Conservation (phyloP, 2,797 vertebrate genomes). For the Chelon auratus region DNA sequence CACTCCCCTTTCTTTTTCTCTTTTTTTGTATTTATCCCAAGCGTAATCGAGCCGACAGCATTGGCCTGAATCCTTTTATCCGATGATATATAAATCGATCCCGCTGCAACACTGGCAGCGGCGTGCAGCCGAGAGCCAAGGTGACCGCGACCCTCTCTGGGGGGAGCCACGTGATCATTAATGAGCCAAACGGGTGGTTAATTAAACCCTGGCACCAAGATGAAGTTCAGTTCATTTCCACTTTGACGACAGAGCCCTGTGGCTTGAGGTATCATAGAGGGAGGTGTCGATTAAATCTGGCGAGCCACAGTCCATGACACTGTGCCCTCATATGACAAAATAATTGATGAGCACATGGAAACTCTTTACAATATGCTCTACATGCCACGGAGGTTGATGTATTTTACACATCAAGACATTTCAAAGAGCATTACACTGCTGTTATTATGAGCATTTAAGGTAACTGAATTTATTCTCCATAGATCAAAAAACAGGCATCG, state of each 20-base stretch:
- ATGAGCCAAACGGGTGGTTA: slow-evolving; percentile 39
- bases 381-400: too few species aligned
- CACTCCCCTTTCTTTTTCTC: background rate
- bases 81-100: slow-evolving; percentile 21
- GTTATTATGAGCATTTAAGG: background rate
- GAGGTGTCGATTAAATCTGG: slow-evolving; percentile 3
- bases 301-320: background rate
- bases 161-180: slow-evolving; percentile 18
- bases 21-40: background rate
- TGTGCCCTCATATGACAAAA: background rate
- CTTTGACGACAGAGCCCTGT: slow-evolving; percentile 18
- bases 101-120: background rate
- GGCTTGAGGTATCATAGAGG: background rate
- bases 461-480: background rate
- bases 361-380: too few species aligned
- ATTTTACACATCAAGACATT: background rate
- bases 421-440: background rate
- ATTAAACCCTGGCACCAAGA: slow-evolving; percentile 26
- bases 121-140: slow-evolving; percentile 20
- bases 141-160: slow-evolving; percentile 30
- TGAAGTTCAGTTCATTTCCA: slow-evolving; percentile 46
- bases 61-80: background rate
- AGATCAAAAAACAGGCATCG: background rate
- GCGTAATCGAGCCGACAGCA: slow-evolving; percentile 8
- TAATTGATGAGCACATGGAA: background rate